phyloP scores from a whole-genome alignment of 1,140 invertebrate species.

The Eubasilissa regina region DNA sequence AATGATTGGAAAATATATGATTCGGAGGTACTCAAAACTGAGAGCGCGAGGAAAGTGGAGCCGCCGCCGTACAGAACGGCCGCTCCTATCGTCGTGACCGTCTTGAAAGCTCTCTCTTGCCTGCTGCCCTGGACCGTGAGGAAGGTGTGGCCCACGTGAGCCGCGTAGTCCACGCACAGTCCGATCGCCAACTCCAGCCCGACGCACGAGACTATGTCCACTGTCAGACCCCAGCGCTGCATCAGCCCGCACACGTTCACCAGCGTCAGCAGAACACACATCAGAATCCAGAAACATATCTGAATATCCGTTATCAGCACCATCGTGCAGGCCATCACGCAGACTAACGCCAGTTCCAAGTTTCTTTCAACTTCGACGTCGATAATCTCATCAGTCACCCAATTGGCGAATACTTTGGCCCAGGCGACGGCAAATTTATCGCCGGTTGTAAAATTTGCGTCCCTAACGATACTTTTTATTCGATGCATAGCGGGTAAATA shows the following conservation, averaged over 20 bases:
- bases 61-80: constrained; percentile 87
- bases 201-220: constrained; percentile 90
- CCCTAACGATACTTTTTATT: constrained; percentile 73
- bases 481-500: constrained; percentile 84
- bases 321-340: constrained; percentile 86
- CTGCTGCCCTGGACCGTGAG: constrained; percentile 75
- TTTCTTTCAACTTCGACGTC: constrained; percentile 85
- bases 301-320: constrained; percentile 86
- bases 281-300: constrained; percentile 85
- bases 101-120: constrained; percentile 76
- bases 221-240: constrained; percentile 85
- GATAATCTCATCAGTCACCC: constrained; percentile 88
- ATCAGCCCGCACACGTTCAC: constrained; percentile 88
- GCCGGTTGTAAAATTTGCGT: constrained; percentile 74
- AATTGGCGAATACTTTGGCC: constrained; percentile 81
- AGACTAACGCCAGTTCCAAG: constrained; percentile 82
- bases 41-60: constrained; percentile 85
- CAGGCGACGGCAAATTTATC: constrained; percentile 78
- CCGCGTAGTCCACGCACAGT: constrained; percentile 90
- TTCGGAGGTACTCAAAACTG: constrained; percentile 79
- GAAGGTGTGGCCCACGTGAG: constrained; percentile 90
- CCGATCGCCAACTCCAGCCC: constrained; percentile 89
- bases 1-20: constrained; percentile 88
- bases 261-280: constrained; percentile 84
- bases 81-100: constrained; percentile 83